Evolutionary conservation across 35 echinoderm and acorn worm species (phyloP).

Genomic region (Patiria miniata): DNA sequence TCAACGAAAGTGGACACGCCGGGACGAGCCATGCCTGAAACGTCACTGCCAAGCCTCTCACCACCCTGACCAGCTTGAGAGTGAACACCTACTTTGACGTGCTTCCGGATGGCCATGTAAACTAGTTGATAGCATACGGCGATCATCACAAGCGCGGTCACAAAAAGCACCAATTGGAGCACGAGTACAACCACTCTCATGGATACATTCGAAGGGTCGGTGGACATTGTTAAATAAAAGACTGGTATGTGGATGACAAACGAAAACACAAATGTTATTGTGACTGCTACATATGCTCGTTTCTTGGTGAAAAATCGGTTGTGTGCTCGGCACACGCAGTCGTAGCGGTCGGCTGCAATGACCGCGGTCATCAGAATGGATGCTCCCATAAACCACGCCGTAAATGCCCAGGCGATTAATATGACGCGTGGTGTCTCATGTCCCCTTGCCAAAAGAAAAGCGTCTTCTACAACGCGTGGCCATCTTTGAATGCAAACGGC

Average conservation of each 20-base stretch:
- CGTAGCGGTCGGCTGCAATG: slow-evolving; percentile 1
- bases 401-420: background rate
- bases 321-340: slow-evolving; percentile 1
- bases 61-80: background rate
- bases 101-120: background rate
- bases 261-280: background rate
- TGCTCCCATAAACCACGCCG: background rate
- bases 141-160: background rate
- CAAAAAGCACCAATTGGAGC: background rate
- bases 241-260: background rate
- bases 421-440: background rate
- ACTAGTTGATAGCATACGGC: background rate
- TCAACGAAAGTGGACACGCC: background rate
- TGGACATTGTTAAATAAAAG: background rate
- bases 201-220: background rate
- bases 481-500: background rate
- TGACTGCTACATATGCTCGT: background rate
- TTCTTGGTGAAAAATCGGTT: background rate
- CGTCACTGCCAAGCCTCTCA: background rate
- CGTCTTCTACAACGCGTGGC: background rate
- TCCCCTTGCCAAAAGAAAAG: background rate
- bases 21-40: background rate
- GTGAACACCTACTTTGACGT: background rate
- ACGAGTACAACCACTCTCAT: background rate
- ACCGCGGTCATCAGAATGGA: background rate